Evolutionary conservation across 1,140 invertebrate genomes (phyloP).

Genomic region (Berghia stephanieae): DNA sequence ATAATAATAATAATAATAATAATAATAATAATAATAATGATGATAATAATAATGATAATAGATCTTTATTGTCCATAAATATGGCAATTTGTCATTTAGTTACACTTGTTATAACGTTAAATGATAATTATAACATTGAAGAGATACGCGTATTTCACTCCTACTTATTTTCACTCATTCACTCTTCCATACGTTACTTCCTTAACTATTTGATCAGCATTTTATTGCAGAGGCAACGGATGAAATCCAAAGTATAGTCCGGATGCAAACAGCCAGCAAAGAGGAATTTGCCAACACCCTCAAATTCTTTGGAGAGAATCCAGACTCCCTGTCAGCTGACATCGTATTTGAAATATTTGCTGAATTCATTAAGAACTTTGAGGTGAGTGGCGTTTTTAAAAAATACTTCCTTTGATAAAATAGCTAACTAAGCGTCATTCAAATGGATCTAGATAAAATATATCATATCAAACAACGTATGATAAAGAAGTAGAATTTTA

Average conservation of each 20-base stretch:
- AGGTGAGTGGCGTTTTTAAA: slow-evolving; percentile 45
- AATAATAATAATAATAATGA: not conserved
- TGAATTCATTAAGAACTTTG: slow-evolving; percentile 64
- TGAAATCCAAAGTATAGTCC: slow-evolving; percentile 56
- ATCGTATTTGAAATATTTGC: slow-evolving; percentile 63
- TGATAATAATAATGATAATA: too few relatives aligned
- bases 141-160: too few relatives aligned
- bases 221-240: slow-evolving; percentile 60
- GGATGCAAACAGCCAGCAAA: slow-evolving; percentile 53
- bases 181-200: not conserved
- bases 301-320: slow-evolving; percentile 63
- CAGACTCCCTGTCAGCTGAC: slow-evolving; percentile 49
- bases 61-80: too few relatives aligned
- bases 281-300: slow-evolving; percentile 56
- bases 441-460: too few relatives aligned
- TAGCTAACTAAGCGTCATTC: too few relatives aligned
- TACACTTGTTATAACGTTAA: too few relatives aligned
- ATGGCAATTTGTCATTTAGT: too few relatives aligned
- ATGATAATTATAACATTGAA: too few relatives aligned
- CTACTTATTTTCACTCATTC: not conserved
- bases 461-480: too few relatives aligned
- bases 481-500: not conserved
- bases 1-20: not conserved
- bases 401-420: too few relatives aligned
- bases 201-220: slow-evolving; percentile 41